Conservation (phyloP, 2,888 invertebrate genomes). For the Plutella xylostella region DNA sequence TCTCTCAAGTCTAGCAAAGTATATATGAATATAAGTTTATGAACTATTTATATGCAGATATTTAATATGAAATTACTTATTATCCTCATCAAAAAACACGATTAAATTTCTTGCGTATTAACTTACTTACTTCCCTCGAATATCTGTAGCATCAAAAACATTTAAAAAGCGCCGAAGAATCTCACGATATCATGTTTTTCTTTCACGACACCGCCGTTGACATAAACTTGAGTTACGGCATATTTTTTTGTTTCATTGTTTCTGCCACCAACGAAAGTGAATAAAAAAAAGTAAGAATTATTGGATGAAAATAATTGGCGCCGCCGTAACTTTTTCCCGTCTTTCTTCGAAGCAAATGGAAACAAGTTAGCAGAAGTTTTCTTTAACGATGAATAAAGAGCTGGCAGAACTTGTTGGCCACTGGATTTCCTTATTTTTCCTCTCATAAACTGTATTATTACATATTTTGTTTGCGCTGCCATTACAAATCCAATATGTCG, state of each 20-base stretch:
- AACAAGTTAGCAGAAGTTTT: conserved; percentile 32
- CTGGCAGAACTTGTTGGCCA: conserved; percentile 19
- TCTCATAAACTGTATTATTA: conserved; percentile 19
- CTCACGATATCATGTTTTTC: too few species aligned
- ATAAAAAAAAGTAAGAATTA: conserved; percentile 14
- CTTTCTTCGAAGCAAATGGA: conserved; percentile 26
- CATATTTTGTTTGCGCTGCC: conserved; percentile 5
- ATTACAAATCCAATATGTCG: conserved; percentile 6
- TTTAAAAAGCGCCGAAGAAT: too few species aligned
- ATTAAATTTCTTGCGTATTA: too few species aligned
- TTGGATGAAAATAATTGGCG: conserved; percentile 28
- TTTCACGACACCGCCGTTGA: too few species aligned
- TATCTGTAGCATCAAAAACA: too few species aligned
- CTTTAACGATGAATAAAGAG: conserved; percentile 31
- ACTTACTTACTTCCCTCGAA: too few species aligned
- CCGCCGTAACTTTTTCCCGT: conserved; percentile 25
- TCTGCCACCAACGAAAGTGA: not conserved
- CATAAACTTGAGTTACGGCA: too few species aligned
- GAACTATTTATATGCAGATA: too few species aligned
- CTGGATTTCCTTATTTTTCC: conserved; percentile 21
- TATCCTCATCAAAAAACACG: too few species aligned
- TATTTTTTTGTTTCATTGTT: not conserved
- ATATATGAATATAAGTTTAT: too few species aligned
- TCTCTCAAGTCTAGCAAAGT: too few species aligned
- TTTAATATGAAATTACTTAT: too few species aligned